A percentile compares a stretch with the other conserved stretches of the same genome.
These are phyloP conservation scores for Keiferia lycopersicella DNA, from an alignment of 2,888 invertebrate species.

Conservation along the genomic window DNA sequence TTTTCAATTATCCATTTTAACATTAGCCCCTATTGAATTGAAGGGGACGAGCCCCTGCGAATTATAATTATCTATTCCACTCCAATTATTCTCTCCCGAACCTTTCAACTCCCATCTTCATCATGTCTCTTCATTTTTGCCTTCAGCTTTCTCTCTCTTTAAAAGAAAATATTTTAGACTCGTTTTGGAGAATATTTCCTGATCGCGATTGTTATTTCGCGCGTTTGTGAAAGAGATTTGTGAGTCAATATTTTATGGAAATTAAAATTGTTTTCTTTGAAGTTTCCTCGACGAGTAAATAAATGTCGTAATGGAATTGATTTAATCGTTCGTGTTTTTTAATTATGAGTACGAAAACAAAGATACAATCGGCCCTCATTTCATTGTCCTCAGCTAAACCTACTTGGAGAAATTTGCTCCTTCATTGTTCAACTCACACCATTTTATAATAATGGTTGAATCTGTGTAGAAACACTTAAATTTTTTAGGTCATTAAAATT, in stretches of 20 bases:
- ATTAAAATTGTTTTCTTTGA: slow-evolving; percentile 18
- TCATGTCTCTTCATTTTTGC: slow-evolving; percentile 25
- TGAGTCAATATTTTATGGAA: slow-evolving; percentile 17
- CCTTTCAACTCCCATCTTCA: slow-evolving; percentile 35
- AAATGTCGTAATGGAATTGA: slow-evolving; percentile 8
- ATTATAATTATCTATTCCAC: slow-evolving; percentile 57
- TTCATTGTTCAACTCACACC: no score
- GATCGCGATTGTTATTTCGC: slow-evolving; percentile 11
- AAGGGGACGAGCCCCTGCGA: slow-evolving; percentile 47
- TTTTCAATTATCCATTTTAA: slow-evolving; percentile 53
- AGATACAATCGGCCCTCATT: background rate
- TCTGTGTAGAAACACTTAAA: no score
- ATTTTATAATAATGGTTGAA: no score
- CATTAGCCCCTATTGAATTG: slow-evolving; percentile 45
- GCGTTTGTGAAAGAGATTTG: slow-evolving; percentile 7
- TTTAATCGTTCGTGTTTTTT: background rate
- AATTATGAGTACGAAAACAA: background rate
- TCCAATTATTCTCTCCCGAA: slow-evolving; percentile 48
- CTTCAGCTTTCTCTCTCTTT: background rate
- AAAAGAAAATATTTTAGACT: slow-evolving; percentile 8
- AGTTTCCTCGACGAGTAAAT: background rate
- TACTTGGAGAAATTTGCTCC: no score
- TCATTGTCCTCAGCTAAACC: no score
- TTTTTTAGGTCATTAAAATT: no score
- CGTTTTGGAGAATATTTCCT: background rate